Conservation (phyloP, 2,797 vertebrate genomes). For the Enteromius afrohamiltoni region DNA sequence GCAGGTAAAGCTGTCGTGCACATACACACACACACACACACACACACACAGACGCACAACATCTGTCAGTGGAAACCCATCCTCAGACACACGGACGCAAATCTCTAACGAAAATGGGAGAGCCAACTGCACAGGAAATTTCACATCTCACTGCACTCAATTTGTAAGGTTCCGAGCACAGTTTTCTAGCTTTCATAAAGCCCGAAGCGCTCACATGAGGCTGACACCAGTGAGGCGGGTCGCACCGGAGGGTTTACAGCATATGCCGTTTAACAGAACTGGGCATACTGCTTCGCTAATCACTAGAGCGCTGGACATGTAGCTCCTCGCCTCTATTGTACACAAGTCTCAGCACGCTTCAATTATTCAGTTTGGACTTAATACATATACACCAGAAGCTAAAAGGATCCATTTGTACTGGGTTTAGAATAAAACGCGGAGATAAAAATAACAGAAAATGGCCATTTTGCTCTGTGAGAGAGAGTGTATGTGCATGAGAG, state of each 20-base stretch:
- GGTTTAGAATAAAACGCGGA: conserved; percentile 55
- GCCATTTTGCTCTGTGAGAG: conserved; percentile 65
- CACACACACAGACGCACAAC: conserved; percentile 63
- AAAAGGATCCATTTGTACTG: conserved; percentile 62
- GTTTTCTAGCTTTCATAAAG: conserved; percentile 62
- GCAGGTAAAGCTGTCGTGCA: conserved; percentile 59
- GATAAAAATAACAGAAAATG: conserved; percentile 68
- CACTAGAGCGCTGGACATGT: conserved; percentile 49
- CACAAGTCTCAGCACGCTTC: conserved; percentile 52
- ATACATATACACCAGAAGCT: conserved; percentile 67
- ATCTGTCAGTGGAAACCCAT: conserved; percentile 65
- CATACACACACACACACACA: neutral
- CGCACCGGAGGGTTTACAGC: conserved; percentile 59
- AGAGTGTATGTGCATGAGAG: conserved; percentile 23
- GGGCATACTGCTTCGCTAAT: conserved; percentile 71
- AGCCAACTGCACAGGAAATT: conserved; percentile 75
- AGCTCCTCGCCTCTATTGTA: conserved; percentile 60
- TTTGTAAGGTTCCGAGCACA: conserved; percentile 73
- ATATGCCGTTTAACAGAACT: conserved; percentile 72
- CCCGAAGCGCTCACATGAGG: conserved; percentile 7
- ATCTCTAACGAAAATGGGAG: conserved; percentile 56
- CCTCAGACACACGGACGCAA: conserved; percentile 35
- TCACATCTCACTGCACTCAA: conserved; percentile 81
- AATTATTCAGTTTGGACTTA: conserved; percentile 59
- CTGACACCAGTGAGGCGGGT: conserved; percentile 11